phyloP scores from a whole-genome alignment of 2,888 invertebrate genomes.

The Melanostoma mellinum region DNA sequence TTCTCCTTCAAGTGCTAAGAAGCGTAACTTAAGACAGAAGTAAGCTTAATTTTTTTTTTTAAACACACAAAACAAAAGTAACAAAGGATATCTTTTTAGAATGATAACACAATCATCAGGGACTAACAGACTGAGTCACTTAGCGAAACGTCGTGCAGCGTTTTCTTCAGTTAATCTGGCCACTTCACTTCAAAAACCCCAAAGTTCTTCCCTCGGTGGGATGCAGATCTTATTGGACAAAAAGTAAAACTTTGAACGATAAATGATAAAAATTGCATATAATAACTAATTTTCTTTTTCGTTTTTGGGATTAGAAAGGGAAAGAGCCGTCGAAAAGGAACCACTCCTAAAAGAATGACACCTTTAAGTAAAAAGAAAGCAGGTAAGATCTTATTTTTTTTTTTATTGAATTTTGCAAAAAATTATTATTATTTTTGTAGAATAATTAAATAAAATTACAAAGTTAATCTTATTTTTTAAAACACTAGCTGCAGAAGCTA shows the following conservation, averaged over 20 bases:
- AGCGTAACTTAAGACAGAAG: slow-evolving; percentile 85
- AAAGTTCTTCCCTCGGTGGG: slow-evolving; percentile 75
- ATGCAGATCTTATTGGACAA: slow-evolving; percentile 79
- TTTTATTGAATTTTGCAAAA: not conserved
- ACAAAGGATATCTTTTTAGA: slow-evolving; percentile 70
- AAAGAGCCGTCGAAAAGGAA: slow-evolving; percentile 77
- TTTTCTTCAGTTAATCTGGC: slow-evolving; percentile 88
- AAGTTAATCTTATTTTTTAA: too few relatives aligned
- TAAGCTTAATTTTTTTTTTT: slow-evolving; percentile 77
- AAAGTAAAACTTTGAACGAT: slow-evolving; percentile 75
- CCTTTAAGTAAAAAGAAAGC: slow-evolving; percentile 83
- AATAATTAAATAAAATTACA: too few relatives aligned
- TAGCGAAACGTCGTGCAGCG: slow-evolving; percentile 88
- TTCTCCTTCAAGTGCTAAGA: slow-evolving; percentile 85
- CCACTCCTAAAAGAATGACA: slow-evolving; percentile 83
- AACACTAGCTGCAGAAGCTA: too few relatives aligned
- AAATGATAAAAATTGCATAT: not conserved
- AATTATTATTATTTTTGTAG: not conserved
- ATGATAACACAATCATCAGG: slow-evolving; percentile 87
- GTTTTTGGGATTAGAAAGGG: slow-evolving; percentile 74
- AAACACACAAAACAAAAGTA: not conserved
- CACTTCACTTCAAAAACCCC: slow-evolving; percentile 80
- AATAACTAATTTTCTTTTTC: slow-evolving; percentile 23
- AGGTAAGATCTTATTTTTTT: slow-evolving; percentile 72
- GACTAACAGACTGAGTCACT: slow-evolving; percentile 87